A percentile compares a stretch with the other conserved stretches of the same genome.
Evolutionary conservation across 2,888 invertebrate genomes (phyloP).

Genomic region (Panorpa germanica): DNA sequence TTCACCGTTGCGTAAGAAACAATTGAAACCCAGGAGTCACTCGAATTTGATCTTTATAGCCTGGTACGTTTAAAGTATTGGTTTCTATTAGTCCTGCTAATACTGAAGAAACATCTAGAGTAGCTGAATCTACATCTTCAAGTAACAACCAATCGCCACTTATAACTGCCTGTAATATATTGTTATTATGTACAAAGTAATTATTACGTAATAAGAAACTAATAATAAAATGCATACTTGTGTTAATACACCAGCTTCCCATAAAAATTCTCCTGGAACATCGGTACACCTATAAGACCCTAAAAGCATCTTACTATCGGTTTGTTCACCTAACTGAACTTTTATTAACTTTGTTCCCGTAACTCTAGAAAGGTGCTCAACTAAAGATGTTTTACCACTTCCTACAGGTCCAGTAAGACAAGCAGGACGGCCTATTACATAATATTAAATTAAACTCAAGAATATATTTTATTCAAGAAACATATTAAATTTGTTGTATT

Average conservation of each 20-base stretch:
- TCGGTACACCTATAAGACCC: conserved; percentile 92
- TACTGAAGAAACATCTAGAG: conserved; percentile 80
- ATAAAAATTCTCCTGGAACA: conserved; percentile 91
- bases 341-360: conserved; percentile 60
- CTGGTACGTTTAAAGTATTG: conserved; percentile 65
- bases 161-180: conserved; percentile 44
- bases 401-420: conserved; percentile 80
- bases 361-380: conserved; percentile 67
- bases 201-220: not conserved
- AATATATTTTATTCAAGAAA: not conserved
- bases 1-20: conserved; percentile 72
- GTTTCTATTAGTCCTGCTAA: conserved; percentile 73
- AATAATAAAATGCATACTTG: conserved; percentile 28
- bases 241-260: conserved; percentile 89
- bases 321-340: conserved; percentile 92
- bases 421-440: conserved; percentile 33
- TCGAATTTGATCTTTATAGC: conserved; percentile 65
- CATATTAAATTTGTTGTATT: conserved; percentile 18
- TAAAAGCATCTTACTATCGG: conserved; percentile 85
- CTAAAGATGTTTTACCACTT: conserved; percentile 81
- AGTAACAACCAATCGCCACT: conserved; percentile 81
- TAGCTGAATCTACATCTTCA: conserved; percentile 90
- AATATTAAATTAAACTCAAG: conserved; percentile 2
- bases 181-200: not conserved
- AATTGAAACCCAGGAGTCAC: conserved; percentile 78